Evolutionary conservation across 1,140 invertebrate genomes (phyloP).

Genomic region (Drosophila burlai): DNA sequence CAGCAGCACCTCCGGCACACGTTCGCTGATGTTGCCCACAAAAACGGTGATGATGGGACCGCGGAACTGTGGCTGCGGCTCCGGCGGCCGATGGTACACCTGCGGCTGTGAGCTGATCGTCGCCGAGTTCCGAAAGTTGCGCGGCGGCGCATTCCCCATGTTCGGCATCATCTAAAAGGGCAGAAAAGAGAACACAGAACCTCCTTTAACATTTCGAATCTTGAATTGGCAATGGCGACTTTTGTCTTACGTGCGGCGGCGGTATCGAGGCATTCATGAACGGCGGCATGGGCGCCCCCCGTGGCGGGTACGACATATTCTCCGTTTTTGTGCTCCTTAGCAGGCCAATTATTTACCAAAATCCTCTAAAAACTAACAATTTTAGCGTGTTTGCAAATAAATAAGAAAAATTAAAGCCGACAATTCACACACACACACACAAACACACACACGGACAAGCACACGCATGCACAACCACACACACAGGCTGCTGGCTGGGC

Average conservation of each 20-base stretch:
- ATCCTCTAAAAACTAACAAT: slow-evolving; percentile 27
- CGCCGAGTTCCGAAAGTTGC: slow-evolving; percentile 84
- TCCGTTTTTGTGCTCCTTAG: slow-evolving; percentile 9
- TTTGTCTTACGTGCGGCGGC: slow-evolving; percentile 83
- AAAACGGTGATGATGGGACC: slow-evolving; percentile 98
- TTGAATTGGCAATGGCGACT: not conserved
- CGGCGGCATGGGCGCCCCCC: slow-evolving; percentile 87
- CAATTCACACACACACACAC: slow-evolving; percentile 47
- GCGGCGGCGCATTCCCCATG: slow-evolving; percentile 84
- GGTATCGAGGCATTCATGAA: slow-evolving; percentile 87
- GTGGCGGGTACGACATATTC: slow-evolving; percentile 82
- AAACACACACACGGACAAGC: slow-evolving; percentile 29
- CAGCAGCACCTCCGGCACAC: slow-evolving; percentile 97
- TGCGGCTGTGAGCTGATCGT: slow-evolving; percentile 83
- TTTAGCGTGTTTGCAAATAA: slow-evolving; percentile 46
- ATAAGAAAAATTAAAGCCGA: slow-evolving; percentile 38
- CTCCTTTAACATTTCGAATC: not conserved
- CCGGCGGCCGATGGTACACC: slow-evolving; percentile 80
- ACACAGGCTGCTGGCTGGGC: slow-evolving; percentile 15
- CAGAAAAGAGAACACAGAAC: not conserved
- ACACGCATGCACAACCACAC: slow-evolving; percentile 6
- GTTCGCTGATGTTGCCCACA: slow-evolving; percentile 98
- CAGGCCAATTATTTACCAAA: slow-evolving; percentile 10
- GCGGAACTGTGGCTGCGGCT: slow-evolving; percentile 85
- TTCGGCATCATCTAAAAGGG: slow-evolving; percentile 86